Percentiles rank a stretch among this genome's conserved stretches.
Conservation (phyloP, 2,888 invertebrate genomes). For the Drosophila neutralis region DNA sequence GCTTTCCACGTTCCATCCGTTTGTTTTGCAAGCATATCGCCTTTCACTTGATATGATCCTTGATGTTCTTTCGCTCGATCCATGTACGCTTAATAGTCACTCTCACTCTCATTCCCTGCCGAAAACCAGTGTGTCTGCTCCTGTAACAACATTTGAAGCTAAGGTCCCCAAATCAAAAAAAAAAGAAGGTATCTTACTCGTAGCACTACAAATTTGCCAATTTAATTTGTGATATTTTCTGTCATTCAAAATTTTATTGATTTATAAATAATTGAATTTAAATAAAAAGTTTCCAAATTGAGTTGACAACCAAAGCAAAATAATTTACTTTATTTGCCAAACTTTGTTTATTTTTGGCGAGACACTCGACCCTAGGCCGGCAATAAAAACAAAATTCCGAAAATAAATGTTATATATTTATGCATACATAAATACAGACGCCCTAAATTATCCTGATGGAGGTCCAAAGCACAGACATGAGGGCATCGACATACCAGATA, state of each 20-base stretch:
- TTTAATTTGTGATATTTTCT: neutral
- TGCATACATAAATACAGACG: neutral
- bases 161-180: neutral
- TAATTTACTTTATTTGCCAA: neutral
- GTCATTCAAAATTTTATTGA: neutral
- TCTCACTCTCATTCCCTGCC: neutral
- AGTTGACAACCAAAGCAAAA: neutral
- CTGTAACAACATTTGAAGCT: neutral
- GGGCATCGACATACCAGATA: neutral
- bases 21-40: neutral
- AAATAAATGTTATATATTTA: neutral
- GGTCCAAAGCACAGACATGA: neutral
- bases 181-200: neutral
- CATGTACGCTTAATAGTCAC: neutral
- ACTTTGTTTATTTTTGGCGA: neutral
- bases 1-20: neutral
- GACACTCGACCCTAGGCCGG: neutral
- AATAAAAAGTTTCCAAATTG: neutral
- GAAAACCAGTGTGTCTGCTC: neutral
- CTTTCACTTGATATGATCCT: neutral
- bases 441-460: neutral
- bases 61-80: neutral
- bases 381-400: neutral
- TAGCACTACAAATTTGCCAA: neutral
- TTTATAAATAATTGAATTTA: neutral